phyloP scores from a whole-genome alignment of 2,888 invertebrate species.

The Eupithecia pulchellata region DNA sequence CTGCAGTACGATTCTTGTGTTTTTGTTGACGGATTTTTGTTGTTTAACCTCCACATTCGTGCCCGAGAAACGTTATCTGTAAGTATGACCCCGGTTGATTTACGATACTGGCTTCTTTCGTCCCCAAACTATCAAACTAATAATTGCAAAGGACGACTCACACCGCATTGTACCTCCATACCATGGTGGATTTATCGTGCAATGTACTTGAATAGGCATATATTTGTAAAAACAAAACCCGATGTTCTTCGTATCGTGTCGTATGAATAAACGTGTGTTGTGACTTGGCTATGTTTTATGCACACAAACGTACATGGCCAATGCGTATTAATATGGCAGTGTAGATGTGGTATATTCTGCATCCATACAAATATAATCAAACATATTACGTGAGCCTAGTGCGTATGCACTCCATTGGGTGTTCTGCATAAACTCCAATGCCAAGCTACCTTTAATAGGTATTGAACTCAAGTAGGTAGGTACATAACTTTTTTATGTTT shows the following conservation, averaged over 20 bases:
- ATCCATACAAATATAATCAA: conserved; percentile 52
- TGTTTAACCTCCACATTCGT: conserved; percentile 72
- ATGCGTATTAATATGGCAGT: conserved; percentile 32
- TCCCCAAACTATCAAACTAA: conserved; percentile 31
- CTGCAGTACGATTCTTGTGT: conserved; percentile 81
- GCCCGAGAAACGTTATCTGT: conserved; percentile 79
- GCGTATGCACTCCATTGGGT: background rate
- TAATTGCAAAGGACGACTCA: conserved; percentile 19
- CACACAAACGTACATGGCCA: conserved; percentile 50
- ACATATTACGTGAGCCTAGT: conserved; percentile 18
- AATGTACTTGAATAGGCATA: conserved; percentile 38
- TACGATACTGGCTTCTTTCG: conserved; percentile 71
- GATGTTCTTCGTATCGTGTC: conserved; percentile 50
- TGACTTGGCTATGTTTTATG: conserved; percentile 43
- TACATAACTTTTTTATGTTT: conserved; percentile 4
- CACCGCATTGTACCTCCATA: conserved; percentile 11
- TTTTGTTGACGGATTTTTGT: conserved; percentile 84
- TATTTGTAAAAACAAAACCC: conserved; percentile 51
- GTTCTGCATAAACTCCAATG: conserved; percentile 28
- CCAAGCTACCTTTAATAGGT: background rate
- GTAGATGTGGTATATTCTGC: conserved; percentile 38
- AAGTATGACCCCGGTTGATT: conserved; percentile 83
- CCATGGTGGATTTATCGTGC: conserved; percentile 29
- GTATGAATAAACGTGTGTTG: conserved; percentile 53
- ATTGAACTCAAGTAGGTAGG: background rate